Conservation (phyloP, 2,113 vertebrate genomes). For the Malurus melanocephalus region DNA sequence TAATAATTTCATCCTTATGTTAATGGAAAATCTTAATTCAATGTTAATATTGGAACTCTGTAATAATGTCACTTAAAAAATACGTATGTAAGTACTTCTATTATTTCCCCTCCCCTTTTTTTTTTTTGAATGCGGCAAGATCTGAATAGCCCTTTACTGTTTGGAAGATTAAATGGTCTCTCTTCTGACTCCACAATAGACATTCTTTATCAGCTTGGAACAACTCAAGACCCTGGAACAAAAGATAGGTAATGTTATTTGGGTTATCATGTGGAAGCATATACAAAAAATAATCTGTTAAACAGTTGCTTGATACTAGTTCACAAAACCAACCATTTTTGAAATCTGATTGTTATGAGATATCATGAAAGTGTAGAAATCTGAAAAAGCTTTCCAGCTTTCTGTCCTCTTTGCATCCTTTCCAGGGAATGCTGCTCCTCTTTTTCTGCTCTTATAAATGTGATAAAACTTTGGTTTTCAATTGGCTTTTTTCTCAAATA, state of each 20-base stretch:
- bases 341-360: neutral
- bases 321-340: neutral
- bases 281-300: neutral
- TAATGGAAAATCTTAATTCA: neutral
- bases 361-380: neutral
- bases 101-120: slow-evolving; percentile 30
- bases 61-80: slow-evolving; percentile 1
- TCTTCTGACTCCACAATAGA: slow-evolving; percentile 98
- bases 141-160: slow-evolving; percentile 96
- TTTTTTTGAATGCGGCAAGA: slow-evolving; percentile 71
- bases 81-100: slow-evolving; percentile 29
- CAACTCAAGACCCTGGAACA: slow-evolving; percentile 94
- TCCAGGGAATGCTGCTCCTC: neutral
- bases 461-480: neutral
- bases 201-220: slow-evolving; percentile 97
- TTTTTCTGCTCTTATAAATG: neutral
- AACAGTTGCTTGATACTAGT: neutral
- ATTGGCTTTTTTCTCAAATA: neutral
- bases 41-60: neutral
- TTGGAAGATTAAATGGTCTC: slow-evolving; percentile 94
- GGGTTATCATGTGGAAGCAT: neutral
- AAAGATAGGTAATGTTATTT: slow-evolving; percentile 87
- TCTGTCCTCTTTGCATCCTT: neutral
- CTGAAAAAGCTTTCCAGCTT: neutral
- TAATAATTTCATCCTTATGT: neutral